Evolutionary conservation across 2,113 vertebrate species (phyloP), one percentile per base, ranked within the genome.

Genomic region (Gambusia affinis): DNA sequence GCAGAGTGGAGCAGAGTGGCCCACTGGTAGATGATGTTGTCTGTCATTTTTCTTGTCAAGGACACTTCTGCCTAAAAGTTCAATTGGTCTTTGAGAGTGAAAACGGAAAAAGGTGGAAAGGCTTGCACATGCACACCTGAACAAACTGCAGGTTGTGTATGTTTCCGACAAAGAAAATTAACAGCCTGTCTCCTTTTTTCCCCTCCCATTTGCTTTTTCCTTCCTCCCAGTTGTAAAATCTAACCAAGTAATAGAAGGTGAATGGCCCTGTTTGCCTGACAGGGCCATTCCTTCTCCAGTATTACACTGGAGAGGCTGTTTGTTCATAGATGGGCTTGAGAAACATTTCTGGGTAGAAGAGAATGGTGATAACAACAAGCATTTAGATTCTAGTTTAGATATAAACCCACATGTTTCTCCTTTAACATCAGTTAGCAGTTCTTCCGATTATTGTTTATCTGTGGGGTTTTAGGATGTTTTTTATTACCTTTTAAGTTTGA

Each of bases 241-340:
- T 54, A 67, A 81, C 63, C 69, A 69, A 79, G 66, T 78, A 60
- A 79, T 89, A 78, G 75, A 80, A 57, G 81, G 84, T 64, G 72
- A 87, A 70, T 68, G 73, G 54, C 62, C 30, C 60, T 64, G 67
- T 82, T 85, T 90, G 79, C 79, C 65, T 80, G 88, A 80, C 91
- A 85, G 88, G 84, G 86, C 88, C 84, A 82, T 29, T 39, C 64
- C 72, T 75, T 66, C 79, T 77, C 57, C 66, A 68, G 15, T 79
- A 83, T 83, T 61, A 83, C 72, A 88, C 74, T 77, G 73, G 65
- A 79, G 84, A 86, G 82, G 76, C 74, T 68, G 64, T 60, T 35
- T 78, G 82, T 73, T 79, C 54, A 42, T 47, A 19, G 1, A 5
- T 47, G 44, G 19, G 44, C 15, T 19, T 17, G 17, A 47, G 44